A percentile compares a stretch with the other conserved stretches of the same genome.
Conservation (phyloP, 2,888 invertebrate genomes). For the Trypoxylon attenuatum region DNA sequence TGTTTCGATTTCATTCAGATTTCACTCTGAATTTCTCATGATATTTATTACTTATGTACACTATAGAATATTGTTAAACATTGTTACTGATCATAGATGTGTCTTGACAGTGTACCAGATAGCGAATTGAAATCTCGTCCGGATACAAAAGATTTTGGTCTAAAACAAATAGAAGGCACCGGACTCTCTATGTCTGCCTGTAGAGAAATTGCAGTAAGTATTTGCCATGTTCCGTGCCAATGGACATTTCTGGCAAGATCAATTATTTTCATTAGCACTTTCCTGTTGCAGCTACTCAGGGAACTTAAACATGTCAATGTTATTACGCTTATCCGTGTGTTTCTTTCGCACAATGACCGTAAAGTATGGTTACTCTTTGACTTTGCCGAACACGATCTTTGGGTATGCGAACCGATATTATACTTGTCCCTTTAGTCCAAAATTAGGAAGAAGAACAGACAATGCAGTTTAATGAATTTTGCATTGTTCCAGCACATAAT, state of each 20-base stretch:
- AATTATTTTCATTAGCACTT: constrained; percentile 16
- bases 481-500: constrained; percentile 87
- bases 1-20: not conserved
- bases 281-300: constrained; percentile 85
- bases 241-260: no score
- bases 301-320: constrained; percentile 98
- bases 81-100: constrained; percentile 1
- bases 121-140: constrained; percentile 75
- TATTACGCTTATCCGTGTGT: constrained; percentile 96
- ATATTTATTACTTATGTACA: not conserved
- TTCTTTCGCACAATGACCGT: constrained; percentile 95
- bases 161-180: constrained; percentile 99
- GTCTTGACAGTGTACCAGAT: constrained; percentile 66
- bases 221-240: not conserved
- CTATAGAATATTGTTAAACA: not conserved
- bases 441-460: not conserved
- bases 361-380: constrained; percentile 99
- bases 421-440: not conserved
- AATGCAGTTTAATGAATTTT: not conserved
- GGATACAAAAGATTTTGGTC: constrained; percentile 94
- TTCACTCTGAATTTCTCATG: not conserved
- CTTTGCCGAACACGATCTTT: constrained; percentile 99
- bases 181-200: constrained; percentile 99
- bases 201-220: constrained; percentile 95
- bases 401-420: constrained; percentile 78